phyloP scores from a whole-genome alignment of 2,888 invertebrate genomes.

The Drosophila ezoana region DNA sequence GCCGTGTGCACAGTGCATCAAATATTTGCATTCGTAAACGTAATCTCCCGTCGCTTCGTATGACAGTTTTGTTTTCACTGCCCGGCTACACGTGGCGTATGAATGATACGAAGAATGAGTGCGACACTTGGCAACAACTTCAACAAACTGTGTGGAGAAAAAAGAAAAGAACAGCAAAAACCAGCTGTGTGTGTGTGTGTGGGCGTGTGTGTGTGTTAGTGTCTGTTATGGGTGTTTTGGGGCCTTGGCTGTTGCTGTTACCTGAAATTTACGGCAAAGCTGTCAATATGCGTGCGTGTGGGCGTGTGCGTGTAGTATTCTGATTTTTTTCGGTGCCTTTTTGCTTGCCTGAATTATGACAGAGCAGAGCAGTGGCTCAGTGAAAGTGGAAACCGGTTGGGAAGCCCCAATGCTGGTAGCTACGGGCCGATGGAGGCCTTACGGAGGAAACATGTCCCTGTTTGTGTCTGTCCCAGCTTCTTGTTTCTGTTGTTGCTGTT shows the following conservation, averaged over 20 bases:
- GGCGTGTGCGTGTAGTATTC: slow-evolving; percentile 5
- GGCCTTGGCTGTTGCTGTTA: slow-evolving; percentile 45
- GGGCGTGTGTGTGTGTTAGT: slow-evolving; percentile 4
- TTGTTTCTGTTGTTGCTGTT: slow-evolving; percentile 38
- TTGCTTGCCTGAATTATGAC: slow-evolving; percentile 64
- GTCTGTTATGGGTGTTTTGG: slow-evolving; percentile 5
- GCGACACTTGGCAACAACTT: slow-evolving; percentile 38
- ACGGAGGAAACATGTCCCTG: slow-evolving; percentile 50
- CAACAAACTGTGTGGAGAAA: slow-evolving; percentile 5
- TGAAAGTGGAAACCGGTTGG: slow-evolving; percentile 25
- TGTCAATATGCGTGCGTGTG: slow-evolving; percentile 60
- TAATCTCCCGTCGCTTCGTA: slow-evolving; percentile 29
- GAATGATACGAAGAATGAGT: slow-evolving; percentile 61
- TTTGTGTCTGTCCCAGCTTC: slow-evolving; percentile 21
- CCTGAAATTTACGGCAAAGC: slow-evolving; percentile 71
- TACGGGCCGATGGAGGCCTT: slow-evolving; percentile 34
- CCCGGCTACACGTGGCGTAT: slow-evolving; percentile 46
- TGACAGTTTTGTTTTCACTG: slow-evolving; percentile 21
- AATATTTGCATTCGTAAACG: slow-evolving; percentile 39
- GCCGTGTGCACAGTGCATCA: not conserved
- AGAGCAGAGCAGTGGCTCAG: slow-evolving; percentile 16
- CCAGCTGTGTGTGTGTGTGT: slow-evolving; percentile 12
- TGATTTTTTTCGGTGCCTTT: slow-evolving; percentile 13
- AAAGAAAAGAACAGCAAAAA: slow-evolving; percentile 1
- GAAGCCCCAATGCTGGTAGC: slow-evolving; percentile 10